Evolutionary conservation across 2,797 vertebrate genomes (phyloP).

Genomic region (Prionace glauca): DNA sequence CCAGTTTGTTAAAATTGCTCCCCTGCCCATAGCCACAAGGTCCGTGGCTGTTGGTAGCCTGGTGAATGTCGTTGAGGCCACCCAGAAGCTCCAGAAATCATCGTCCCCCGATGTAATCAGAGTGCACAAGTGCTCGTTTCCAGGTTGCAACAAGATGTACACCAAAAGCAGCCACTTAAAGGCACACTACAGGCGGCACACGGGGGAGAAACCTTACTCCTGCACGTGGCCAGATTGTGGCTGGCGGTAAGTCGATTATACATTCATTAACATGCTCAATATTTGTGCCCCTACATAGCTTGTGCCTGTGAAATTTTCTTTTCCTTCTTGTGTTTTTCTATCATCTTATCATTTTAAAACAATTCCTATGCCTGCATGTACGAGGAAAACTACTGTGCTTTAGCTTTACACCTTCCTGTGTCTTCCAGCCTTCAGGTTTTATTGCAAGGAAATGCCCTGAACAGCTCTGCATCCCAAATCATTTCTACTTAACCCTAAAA

Average conservation of each 20-base stretch:
- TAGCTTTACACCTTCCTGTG: background rate
- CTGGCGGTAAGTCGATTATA: conserved; percentile 57
- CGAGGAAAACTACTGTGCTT: background rate
- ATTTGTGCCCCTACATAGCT: background rate
- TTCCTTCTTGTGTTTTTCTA: background rate
- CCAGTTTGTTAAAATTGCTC: conserved; percentile 70
- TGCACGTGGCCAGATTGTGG: conserved; percentile 72
- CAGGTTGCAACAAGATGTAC: conserved; percentile 73
- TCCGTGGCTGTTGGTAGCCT: conserved; percentile 56
- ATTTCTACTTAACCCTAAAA: background rate
- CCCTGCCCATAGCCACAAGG: conserved; percentile 61
- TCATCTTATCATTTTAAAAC: background rate
- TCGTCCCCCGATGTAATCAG: conserved; percentile 54
- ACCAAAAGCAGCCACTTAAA: conserved; percentile 73
- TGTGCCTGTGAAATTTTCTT: background rate
- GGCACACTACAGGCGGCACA: conserved; percentile 68
- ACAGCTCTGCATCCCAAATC: background rate
- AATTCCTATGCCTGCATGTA: background rate
- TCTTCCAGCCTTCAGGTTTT: background rate
- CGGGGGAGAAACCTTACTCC: conserved; percentile 68
- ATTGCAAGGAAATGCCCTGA: background rate
- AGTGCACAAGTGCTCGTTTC: conserved; percentile 69
- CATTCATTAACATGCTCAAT: background rate
- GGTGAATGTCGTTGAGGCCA: conserved; percentile 54
- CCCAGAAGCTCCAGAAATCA: conserved; percentile 52